Percentiles rank a stretch among this genome's conserved stretches.
These are phyloP conservation scores for Oscheius sp. DNA, from an alignment of 2,888 invertebrate genomes.

Conservation along the genomic window DNA sequence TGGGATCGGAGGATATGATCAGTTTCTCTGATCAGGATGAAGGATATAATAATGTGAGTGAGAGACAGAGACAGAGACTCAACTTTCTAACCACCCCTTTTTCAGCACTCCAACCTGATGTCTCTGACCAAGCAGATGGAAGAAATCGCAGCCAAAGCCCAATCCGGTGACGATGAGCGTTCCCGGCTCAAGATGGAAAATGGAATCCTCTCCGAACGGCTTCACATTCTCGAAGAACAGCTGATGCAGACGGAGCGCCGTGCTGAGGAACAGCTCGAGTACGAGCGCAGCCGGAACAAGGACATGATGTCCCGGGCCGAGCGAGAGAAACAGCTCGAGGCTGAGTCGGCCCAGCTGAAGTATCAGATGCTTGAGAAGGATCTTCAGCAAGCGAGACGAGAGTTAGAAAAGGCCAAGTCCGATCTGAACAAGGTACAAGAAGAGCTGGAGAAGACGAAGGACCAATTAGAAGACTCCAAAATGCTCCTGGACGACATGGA, in stretches of 20 bases:
- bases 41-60: no score
- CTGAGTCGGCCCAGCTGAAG: slow-evolving; percentile 60
- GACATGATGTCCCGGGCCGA: slow-evolving; percentile 61
- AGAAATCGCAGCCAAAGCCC: slow-evolving; percentile 67
- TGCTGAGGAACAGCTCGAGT: slow-evolving; percentile 64
- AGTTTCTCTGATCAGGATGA: slow-evolving; percentile 62
- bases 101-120: slow-evolving; percentile 49
- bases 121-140: slow-evolving; percentile 65
- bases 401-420: slow-evolving; percentile 56
- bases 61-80: neutral
- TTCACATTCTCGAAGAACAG: slow-evolving; percentile 70
- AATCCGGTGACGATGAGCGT: slow-evolving; percentile 62
- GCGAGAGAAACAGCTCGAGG: slow-evolving; percentile 69
- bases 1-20: slow-evolving; percentile 70
- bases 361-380: slow-evolving; percentile 67
- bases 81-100: neutral
- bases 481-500: slow-evolving; percentile 57
- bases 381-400: slow-evolving; percentile 43
- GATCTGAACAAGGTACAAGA: slow-evolving; percentile 46
- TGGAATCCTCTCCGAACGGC: slow-evolving; percentile 69
- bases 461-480: slow-evolving; percentile 59
- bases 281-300: slow-evolving; percentile 61
- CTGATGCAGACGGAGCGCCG: slow-evolving; percentile 61
- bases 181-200: slow-evolving; percentile 69
- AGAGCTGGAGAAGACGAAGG: slow-evolving; percentile 54